Conservation (phyloP, 2,888 invertebrate species). For the Baronia brevicornis region DNA sequence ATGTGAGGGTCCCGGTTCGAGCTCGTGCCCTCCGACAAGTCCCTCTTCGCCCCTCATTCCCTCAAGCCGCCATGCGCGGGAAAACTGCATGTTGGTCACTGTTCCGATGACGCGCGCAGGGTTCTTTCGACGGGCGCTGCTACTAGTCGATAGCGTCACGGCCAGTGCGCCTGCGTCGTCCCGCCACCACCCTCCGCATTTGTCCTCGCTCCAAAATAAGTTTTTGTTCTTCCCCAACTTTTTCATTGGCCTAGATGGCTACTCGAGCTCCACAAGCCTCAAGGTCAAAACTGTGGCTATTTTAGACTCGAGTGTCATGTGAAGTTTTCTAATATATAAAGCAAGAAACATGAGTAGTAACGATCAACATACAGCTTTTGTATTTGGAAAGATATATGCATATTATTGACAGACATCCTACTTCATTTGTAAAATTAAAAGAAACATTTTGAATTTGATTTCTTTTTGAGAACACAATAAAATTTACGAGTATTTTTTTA, state of each 20-base stretch:
- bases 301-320: constrained; percentile 11
- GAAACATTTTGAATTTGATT: no score
- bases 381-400: no score
- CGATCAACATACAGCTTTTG: no score
- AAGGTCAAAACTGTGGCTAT: constrained; percentile 20
- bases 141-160: constrained; percentile 26
- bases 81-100: constrained; percentile 8
- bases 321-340: constrained; percentile 8
- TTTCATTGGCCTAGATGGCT: constrained; percentile 43
- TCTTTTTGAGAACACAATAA: no score
- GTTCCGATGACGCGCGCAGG: constrained; percentile 16
- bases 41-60: constrained; percentile 31
- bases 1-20: constrained; percentile 57
- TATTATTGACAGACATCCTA: no score
- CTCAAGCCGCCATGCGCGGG: constrained; percentile 24
- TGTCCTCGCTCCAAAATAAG: constrained; percentile 20
- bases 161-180: constrained; percentile 23
- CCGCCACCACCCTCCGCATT: constrained; percentile 20
- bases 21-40: constrained; percentile 35
- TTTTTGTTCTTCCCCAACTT: constrained; percentile 20
- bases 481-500: no score
- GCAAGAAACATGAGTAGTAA: no score
- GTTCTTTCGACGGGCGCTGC: constrained; percentile 13
- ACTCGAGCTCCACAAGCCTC: constrained; percentile 29
- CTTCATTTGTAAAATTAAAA: no score